phyloP scores from a whole-genome alignment of 1,140 invertebrate genomes.

The Manduca sexta region DNA sequence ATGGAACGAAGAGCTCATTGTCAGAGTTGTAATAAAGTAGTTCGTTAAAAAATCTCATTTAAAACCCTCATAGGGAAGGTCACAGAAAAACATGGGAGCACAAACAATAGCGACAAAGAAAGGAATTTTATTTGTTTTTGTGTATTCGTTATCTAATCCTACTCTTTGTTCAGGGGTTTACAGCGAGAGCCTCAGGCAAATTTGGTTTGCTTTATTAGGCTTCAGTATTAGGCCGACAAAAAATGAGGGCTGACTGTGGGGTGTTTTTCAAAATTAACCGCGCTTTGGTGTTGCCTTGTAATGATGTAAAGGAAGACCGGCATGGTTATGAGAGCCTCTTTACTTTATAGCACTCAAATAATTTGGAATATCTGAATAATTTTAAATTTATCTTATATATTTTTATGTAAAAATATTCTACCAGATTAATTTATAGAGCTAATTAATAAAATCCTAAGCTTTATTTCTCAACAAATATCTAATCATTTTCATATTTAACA shows the following conservation, averaged over 20 bases:
- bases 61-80: conserved; percentile 10
- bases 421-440: no score
- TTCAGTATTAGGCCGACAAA: conserved; percentile 15
- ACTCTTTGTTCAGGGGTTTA: conserved; percentile 26
- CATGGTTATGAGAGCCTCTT: background rate
- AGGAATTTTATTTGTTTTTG: conserved; percentile 29
- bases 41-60: conserved; percentile 7
- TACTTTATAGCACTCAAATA: no score
- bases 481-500: no score
- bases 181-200: conserved; percentile 23
- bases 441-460: no score
- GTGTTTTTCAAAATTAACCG: background rate
- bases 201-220: conserved; percentile 24
- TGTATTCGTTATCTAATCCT: conserved; percentile 34
- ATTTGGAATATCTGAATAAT: no score
- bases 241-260: conserved; percentile 3
- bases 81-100: conserved; percentile 15
- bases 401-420: no score
- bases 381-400: no score
- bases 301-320: conserved; percentile 8
- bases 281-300: background rate
- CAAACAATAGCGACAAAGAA: conserved; percentile 23
- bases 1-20: no score
- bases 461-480: no score
- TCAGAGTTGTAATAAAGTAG: background rate